Percentiles rank a stretch among this genome's conserved stretches.
These are phyloP conservation scores for Trichechus manatus DNA, from an alignment of 2,113 vertebrate species.

Conservation along the genomic window DNA sequence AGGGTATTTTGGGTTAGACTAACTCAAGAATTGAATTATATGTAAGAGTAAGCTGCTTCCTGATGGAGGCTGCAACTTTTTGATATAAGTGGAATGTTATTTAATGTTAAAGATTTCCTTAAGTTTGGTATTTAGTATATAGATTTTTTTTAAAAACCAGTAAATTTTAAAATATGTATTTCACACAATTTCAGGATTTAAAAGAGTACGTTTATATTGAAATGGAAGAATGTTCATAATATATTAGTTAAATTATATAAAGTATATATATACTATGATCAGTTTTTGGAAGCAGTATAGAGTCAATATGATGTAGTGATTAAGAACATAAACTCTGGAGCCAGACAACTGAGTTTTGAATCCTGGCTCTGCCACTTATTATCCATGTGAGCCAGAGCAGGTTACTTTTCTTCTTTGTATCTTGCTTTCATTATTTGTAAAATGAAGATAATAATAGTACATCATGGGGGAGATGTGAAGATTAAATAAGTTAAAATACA, in stretches of 20 bases:
- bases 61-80: neutral
- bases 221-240: conserved; percentile 3
- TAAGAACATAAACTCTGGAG: neutral
- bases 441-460: conserved; percentile 13
- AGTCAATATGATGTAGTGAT: neutral
- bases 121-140: conserved; percentile 33
- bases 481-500: conserved; percentile 40
- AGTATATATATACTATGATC: neutral
- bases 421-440: conserved; percentile 47
- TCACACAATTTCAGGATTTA: neutral
- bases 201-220: neutral
- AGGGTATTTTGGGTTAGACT: conserved; percentile 22
- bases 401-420: neutral
- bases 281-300: neutral
- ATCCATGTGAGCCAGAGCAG: neutral
- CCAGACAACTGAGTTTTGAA: neutral
- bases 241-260: neutral
- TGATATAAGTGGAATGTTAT: neutral
- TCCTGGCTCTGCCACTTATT: neutral
- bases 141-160: neutral
- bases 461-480: neutral
- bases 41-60: neutral
- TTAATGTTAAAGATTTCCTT: conserved; percentile 42
- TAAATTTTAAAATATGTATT: conserved; percentile 39
- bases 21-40: conserved; percentile 46